These are phyloP conservation scores for Phengaris alcon DNA, from an alignment of 2,888 invertebrate genomes.

Conservation along the genomic window DNA sequence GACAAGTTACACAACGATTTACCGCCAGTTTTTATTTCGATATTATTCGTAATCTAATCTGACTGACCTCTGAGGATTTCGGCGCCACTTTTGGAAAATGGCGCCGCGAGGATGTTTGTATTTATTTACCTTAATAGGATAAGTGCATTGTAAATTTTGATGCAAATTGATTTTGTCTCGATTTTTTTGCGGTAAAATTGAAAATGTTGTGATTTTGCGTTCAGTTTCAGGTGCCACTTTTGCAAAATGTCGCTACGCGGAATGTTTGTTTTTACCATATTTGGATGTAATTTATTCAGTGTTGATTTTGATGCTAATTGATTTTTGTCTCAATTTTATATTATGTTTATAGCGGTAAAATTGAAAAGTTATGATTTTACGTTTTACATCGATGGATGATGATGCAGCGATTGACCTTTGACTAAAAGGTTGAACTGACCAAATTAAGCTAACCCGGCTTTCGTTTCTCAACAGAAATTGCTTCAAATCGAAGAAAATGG, in stretches of 20 bases:
- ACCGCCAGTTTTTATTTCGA: conserved; percentile 1
- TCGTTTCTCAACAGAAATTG: too few relatives aligned
- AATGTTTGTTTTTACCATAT: neutral
- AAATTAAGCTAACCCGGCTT: too few relatives aligned
- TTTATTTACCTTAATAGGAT: neutral
- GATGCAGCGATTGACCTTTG: neutral
- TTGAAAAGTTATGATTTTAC: neutral
- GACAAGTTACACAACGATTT: neutral
- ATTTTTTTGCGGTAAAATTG: neutral
- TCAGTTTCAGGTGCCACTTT: neutral
- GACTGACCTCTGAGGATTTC: neutral
- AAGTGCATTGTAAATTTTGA: neutral
- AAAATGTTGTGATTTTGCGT: neutral
- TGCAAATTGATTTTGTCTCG: neutral
- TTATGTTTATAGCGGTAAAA: neutral
- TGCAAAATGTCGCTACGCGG: neutral
- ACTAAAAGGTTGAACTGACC: neutral
- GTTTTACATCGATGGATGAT: neutral
- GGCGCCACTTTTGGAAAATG: neutral
- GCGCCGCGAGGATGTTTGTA: neutral
- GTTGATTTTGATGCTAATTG: neutral
- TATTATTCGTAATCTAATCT: conserved; percentile 19
- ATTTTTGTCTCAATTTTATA: neutral
- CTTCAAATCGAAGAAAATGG: too few relatives aligned
- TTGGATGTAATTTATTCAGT: neutral